Percentiles rank a stretch among this genome's conserved stretches.
These are phyloP conservation scores for Cheirogaleus major DNA, from an alignment of 2,797 vertebrate genomes.

Conservation along the genomic window DNA sequence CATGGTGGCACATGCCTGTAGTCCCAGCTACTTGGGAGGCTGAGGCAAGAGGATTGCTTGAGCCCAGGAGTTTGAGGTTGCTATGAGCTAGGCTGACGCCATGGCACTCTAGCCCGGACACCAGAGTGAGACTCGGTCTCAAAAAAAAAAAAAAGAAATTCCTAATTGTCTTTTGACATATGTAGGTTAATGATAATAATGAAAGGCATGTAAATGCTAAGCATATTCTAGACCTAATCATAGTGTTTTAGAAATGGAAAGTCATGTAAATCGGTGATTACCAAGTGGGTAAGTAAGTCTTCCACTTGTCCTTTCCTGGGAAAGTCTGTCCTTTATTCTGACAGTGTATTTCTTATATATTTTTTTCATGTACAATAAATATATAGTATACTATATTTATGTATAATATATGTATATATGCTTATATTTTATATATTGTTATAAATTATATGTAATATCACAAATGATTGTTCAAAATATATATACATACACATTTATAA, in stretches of 20 bases:
- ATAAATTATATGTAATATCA: neutral
- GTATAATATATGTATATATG: neutral
- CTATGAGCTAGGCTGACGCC: no score
- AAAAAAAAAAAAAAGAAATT: neutral
- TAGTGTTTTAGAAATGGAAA: constrained; percentile 4
- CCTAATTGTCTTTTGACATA: constrained; percentile 43
- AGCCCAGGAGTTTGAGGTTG: no score
- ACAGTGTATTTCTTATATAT: neutral
- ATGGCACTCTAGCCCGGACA: no score
- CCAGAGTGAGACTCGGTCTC: no score
- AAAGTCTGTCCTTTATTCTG: constrained; percentile 48
- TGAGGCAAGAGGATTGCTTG: no score
- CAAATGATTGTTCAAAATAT: neutral
- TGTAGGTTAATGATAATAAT: constrained; percentile 26
- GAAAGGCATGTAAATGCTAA: constrained; percentile 9
- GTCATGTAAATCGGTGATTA: constrained; percentile 9
- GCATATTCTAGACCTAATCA: constrained; percentile 7
- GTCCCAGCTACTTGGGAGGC: no score
- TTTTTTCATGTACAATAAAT: neutral
- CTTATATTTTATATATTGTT: neutral
- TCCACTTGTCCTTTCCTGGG: neutral
- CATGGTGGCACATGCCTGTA: no score
- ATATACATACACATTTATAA: neutral
- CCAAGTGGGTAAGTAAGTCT: constrained; percentile 19
- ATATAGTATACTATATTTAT: neutral